These are phyloP conservation scores for Temnothorax nylanderi DNA, from an alignment of 1,140 invertebrate species.

Conservation along the genomic window DNA sequence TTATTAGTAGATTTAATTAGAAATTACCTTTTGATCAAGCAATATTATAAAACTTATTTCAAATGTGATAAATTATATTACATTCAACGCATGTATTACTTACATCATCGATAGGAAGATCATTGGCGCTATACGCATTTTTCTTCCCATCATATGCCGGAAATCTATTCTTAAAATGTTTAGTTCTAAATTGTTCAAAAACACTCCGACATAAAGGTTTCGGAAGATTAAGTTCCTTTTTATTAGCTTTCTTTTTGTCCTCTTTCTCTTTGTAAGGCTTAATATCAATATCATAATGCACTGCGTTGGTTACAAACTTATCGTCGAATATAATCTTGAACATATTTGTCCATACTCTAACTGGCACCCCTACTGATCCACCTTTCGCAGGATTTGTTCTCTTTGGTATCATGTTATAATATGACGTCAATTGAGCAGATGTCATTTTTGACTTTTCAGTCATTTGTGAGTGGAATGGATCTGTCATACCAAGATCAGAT, in stretches of 20 bases:
- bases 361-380: slow-evolving; percentile 83
- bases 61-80: slow-evolving; percentile 13
- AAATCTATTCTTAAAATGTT: slow-evolving; percentile 74
- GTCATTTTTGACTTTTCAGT: slow-evolving; percentile 3
- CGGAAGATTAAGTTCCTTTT: neutral
- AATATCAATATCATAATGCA: slow-evolving; percentile 87
- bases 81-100: slow-evolving; percentile 28
- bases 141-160: slow-evolving; percentile 92
- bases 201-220: slow-evolving; percentile 81
- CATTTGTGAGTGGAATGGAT: neutral
- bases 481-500: neutral
- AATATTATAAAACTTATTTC: neutral
- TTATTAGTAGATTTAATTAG: no score
- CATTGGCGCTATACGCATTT: slow-evolving; percentile 86
- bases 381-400: slow-evolving; percentile 65
- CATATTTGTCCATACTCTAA: slow-evolving; percentile 87
- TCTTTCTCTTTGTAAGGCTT: slow-evolving; percentile 80
- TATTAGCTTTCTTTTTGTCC: neutral
- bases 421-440: neutral
- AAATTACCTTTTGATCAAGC: slow-evolving; percentile 16
- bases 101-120: slow-evolving; percentile 76
- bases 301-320: slow-evolving; percentile 80
- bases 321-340: slow-evolving; percentile 83
- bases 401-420: slow-evolving; percentile 61
- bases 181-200: slow-evolving; percentile 76